Base-by-base conservation (phyloP, 2,113 vertebrate species). In the Centrocercus urophasianus region DNA sequence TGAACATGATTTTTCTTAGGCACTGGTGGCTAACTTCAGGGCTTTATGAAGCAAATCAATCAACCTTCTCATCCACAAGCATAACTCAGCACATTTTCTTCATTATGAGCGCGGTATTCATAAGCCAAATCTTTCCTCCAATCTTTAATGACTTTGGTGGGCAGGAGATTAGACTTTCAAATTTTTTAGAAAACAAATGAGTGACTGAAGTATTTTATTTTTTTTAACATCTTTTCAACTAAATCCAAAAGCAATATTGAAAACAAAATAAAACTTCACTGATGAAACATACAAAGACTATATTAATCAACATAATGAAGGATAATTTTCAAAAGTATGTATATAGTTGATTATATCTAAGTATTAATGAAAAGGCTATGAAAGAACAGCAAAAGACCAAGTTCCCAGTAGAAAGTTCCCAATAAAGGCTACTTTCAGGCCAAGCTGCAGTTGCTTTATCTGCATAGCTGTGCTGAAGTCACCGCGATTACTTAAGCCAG, bases 81-180 rank as follows among this genome's bases (percentile, higher is more conserved):
- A 8, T 47, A 74, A 64, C 34, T 67, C 60, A 57, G 65, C 78
- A 88, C 50, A 78, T 88, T 88, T 67, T 77, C 50, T 60, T 88
- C 34, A 74, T 5, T 27, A 34, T 5, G 1, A 9, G 5, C 11
- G 32, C 67, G 60, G 22, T 64, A 89, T 57, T 91, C 86, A 28
- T 64, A 74, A 79, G 52, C n/a, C 25, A 89, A 92, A 77, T 78
- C 84, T 92, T 80, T 70, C 40, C 83, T 87, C 34, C 84, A 32
- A 77, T 90, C 84, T 87, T 92, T 89, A 89, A 89, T 88, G 70
- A 80, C 25, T 22, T 11, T n/a, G 56, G 64, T 73, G 38, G 30
- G 42, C 42, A 76, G 63, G 42, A 95, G 19, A 77, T 88, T 30
- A 83, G 77, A 76, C 48, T 93, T 87, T 2, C 54, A 82, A 72